These are phyloP conservation scores for Apoda limacodes DNA, from an alignment of 2,888 invertebrate species.

Conservation along the genomic window DNA sequence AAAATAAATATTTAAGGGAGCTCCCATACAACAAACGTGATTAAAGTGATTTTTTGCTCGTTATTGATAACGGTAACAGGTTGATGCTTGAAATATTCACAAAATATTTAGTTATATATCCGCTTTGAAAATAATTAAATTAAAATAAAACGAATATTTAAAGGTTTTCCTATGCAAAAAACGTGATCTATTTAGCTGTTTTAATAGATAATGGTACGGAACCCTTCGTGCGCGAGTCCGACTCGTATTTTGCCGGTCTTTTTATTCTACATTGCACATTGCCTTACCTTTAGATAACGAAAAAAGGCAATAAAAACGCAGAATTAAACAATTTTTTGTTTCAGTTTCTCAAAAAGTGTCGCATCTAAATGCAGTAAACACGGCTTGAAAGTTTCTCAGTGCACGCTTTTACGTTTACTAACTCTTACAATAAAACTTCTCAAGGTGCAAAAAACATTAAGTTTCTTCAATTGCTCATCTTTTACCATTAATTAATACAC, in stretches of 20 bases:
- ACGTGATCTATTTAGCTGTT: background rate
- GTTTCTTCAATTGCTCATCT: too few species aligned
- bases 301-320: too few species aligned
- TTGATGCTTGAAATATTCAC: background rate
- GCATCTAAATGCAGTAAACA: too few species aligned
- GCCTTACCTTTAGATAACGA: too few species aligned
- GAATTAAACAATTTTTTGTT: too few species aligned
- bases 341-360: too few species aligned
- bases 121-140: constrained; percentile 1
- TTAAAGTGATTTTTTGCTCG: constrained; percentile 3
- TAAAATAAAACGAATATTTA: background rate
- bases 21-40: background rate
- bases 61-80: constrained; percentile 4
- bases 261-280: too few species aligned
- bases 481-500: too few species aligned
- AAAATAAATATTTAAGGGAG: background rate
- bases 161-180: background rate
- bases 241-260: background rate
- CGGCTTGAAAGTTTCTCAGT: too few species aligned
- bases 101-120: background rate
- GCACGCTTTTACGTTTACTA: too few species aligned
- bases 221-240: background rate
- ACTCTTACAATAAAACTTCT: too few species aligned
- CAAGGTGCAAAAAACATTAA: too few species aligned
- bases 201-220: background rate